phyloP scores from a whole-genome alignment of 2,797 vertebrate species.

The Huso huso region DNA sequence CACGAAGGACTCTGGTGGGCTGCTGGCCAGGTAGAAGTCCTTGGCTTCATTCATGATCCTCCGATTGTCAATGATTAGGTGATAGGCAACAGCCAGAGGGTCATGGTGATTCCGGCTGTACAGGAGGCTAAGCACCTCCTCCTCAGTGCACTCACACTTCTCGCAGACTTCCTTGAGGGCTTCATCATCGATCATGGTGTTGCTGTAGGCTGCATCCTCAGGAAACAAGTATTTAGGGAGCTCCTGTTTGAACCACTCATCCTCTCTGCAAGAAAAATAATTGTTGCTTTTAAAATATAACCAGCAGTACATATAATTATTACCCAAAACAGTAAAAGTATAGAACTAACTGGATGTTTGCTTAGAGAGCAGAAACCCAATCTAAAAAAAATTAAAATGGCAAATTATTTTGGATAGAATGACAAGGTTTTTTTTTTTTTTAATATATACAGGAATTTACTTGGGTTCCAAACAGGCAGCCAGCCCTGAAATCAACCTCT shows the following conservation, averaged over 20 bases:
- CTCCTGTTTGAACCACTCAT: conserved; percentile 95
- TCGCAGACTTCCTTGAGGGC: conserved; percentile 97
- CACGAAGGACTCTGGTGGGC: conserved; percentile 88
- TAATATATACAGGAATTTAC: too few relatives aligned
- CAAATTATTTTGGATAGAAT: too few relatives aligned
- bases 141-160: conserved; percentile 93
- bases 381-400: too few relatives aligned
- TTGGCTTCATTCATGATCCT: conserved; percentile 98
- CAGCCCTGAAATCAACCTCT: too few relatives aligned
- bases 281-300: too few relatives aligned
- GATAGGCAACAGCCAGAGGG: conserved; percentile 88
- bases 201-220: conserved; percentile 90
- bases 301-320: too few relatives aligned
- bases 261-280: conserved; percentile 63
- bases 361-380: too few relatives aligned
- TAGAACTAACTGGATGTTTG: too few relatives aligned
- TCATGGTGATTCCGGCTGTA: conserved; percentile 94
- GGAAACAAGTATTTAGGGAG: conserved; percentile 95
- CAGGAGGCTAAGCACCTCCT: conserved; percentile 88
- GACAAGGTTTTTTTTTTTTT: too few relatives aligned
- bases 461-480: too few relatives aligned
- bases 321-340: too few relatives aligned
- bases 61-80: conserved; percentile 97
- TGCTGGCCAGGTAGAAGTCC: conserved; percentile 95
- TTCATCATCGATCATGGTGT: conserved; percentile 96